Evolutionary conservation across 1,140 invertebrate species (phyloP).

Genomic region (Acyrthosiphon pisum): DNA sequence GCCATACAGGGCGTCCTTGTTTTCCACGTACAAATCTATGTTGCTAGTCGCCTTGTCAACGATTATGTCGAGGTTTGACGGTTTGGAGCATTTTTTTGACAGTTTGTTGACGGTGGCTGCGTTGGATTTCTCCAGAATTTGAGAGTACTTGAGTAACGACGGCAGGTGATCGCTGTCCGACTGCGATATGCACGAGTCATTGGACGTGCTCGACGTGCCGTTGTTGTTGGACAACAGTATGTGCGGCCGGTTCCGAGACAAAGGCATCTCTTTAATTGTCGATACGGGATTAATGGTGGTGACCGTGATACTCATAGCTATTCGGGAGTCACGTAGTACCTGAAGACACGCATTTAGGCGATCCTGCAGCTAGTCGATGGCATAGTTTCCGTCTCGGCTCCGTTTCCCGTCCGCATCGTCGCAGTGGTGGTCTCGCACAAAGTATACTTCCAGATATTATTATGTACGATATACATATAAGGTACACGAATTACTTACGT

Average conservation of each 20-base stretch:
- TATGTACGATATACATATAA: constrained; percentile 5
- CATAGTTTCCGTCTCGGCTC: neutral
- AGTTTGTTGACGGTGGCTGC: neutral
- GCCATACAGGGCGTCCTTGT: neutral
- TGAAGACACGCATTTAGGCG: constrained; percentile 10
- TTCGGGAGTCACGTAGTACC: neutral
- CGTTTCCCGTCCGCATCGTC: neutral
- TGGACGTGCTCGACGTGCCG: constrained; percentile 40
- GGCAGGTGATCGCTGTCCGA: constrained; percentile 51
- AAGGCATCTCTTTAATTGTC: constrained; percentile 53
- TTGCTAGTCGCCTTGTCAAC: neutral
- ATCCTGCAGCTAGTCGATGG: neutral
- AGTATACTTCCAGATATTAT: neutral
- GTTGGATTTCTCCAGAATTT: constrained; percentile 27
- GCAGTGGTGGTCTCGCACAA: neutral
- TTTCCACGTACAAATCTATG: constrained; percentile 36
- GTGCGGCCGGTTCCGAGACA: constrained; percentile 43
- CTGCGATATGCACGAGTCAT: constrained; percentile 41
- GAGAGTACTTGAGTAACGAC: constrained; percentile 47
- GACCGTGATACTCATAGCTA: constrained; percentile 53
- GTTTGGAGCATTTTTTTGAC: neutral
- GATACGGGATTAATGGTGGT: constrained; percentile 47
- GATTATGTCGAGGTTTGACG: neutral
- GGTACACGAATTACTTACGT: neutral
- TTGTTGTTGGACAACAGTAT: constrained; percentile 48